These are phyloP conservation scores for Monomorium pharaonis DNA, from an alignment of 1,140 invertebrate species.

Conservation along the genomic window DNA sequence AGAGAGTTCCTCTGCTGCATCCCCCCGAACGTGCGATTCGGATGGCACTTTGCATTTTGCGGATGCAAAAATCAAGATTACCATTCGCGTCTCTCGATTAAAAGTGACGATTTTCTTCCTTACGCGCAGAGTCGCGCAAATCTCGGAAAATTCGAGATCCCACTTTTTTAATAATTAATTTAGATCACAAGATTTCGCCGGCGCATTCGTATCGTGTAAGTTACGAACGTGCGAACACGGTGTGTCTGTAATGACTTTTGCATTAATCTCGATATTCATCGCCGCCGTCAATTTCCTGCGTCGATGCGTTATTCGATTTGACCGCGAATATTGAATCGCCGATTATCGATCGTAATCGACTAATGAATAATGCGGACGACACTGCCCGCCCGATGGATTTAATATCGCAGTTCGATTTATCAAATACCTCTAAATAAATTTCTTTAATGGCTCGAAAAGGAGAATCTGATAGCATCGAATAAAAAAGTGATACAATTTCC, in stretches of 20 bases:
- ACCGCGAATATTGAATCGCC: slow-evolving; percentile 53
- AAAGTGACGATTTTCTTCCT: not conserved
- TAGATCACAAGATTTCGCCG: not conserved
- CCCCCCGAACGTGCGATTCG: slow-evolving; percentile 25
- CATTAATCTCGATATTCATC: slow-evolving; percentile 59
- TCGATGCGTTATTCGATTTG: slow-evolving; percentile 55
- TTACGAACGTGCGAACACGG: not conserved
- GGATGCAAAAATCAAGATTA: not conserved
- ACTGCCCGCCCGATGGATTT: slow-evolving; percentile 36
- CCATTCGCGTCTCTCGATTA: not conserved
- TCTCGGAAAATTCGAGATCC: not conserved
- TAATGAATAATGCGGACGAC: slow-evolving; percentile 56
- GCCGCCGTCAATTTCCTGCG: slow-evolving; percentile 40
- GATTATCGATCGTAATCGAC: slow-evolving; percentile 56
- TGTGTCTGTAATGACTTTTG: slow-evolving; percentile 28
- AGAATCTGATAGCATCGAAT: not conserved
- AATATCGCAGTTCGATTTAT: slow-evolving; percentile 46
- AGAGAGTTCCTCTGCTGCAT: not conserved
- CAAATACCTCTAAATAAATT: slow-evolving; percentile 41
- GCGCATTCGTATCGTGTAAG: not conserved
- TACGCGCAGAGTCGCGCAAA: not conserved
- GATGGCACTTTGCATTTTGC: slow-evolving; percentile 3
- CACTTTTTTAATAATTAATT: not conserved
- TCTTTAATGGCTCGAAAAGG: not conserved
- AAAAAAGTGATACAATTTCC: not conserved